Conservation (phyloP, 2,888 invertebrate species). For the Cephonodes hylas region DNA sequence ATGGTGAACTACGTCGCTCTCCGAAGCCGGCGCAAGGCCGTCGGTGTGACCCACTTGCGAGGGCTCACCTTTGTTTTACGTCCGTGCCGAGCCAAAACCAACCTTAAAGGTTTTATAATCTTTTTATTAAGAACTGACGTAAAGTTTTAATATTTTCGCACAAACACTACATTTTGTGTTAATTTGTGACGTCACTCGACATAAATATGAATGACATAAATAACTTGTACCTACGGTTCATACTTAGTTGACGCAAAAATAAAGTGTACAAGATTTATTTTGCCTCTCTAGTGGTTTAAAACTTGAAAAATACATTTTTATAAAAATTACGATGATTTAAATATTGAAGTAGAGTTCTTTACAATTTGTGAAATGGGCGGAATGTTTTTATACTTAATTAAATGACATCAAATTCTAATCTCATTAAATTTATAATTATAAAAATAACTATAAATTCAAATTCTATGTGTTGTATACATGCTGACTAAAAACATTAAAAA, state of each 20-base stretch:
- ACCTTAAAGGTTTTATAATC: conserved; percentile 42
- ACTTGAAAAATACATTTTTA: background rate
- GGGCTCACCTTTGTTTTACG: conserved; percentile 66
- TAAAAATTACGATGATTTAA: background rate
- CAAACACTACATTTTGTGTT: background rate
- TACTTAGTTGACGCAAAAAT: background rate
- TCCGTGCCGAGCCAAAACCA: conserved; percentile 47
- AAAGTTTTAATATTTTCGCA: background rate
- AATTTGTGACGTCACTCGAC: background rate
- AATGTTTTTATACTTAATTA: no score
- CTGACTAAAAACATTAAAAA: no score
- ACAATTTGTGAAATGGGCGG: background rate
- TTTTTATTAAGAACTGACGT: conserved; percentile 5
- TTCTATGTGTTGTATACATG: no score
- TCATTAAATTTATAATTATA: no score
- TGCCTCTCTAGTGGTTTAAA: background rate
- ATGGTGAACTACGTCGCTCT: conserved; percentile 12
- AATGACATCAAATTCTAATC: no score
- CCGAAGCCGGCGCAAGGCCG: conserved; percentile 60
- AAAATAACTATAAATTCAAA: no score
- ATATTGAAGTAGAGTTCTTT: background rate
- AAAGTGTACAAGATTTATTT: background rate
- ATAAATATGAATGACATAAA: background rate
- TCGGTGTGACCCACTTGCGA: conserved; percentile 65
- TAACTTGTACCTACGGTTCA: background rate